Conservation (phyloP, 2,797 vertebrate genomes). For the Enteromius afrohamiltoni region DNA sequence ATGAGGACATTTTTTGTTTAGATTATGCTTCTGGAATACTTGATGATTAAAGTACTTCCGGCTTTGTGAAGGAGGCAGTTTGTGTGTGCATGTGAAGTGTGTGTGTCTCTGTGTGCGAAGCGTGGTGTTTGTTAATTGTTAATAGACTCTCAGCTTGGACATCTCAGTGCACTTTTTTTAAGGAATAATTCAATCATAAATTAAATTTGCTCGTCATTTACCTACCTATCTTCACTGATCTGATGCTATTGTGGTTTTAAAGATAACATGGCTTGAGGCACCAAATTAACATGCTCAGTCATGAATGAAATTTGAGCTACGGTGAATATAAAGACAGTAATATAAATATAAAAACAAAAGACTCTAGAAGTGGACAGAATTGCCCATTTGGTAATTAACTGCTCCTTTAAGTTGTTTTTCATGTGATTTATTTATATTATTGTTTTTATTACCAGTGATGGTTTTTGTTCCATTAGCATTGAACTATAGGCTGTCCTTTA, state of each 20-base stretch:
- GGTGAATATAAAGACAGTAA: neutral
- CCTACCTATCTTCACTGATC: neutral
- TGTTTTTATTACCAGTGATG: neutral
- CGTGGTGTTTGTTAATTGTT: slow-evolving; percentile 38
- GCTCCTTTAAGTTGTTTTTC: neutral
- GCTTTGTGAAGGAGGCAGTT: neutral
- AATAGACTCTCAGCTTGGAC: slow-evolving; percentile 10
- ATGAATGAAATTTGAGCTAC: neutral
- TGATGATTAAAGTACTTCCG: neutral
- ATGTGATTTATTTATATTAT: neutral
- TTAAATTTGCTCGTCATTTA: neutral
- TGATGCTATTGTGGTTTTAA: neutral
- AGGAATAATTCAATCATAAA: neutral
- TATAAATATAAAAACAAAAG: too few relatives aligned
- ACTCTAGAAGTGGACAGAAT: neutral
- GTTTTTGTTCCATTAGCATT: neutral
- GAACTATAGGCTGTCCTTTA: neutral
- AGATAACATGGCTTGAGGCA: neutral
- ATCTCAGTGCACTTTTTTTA: neutral
- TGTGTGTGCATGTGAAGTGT: neutral
- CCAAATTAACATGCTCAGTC: neutral
- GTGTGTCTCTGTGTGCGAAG: neutral
- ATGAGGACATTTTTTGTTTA: slow-evolving; percentile 16
- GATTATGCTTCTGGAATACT: slow-evolving; percentile 21
- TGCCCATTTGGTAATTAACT: neutral